Base-by-base conservation (phyloP, 2,888 invertebrate species). In the Plagodis dolabraria region DNA sequence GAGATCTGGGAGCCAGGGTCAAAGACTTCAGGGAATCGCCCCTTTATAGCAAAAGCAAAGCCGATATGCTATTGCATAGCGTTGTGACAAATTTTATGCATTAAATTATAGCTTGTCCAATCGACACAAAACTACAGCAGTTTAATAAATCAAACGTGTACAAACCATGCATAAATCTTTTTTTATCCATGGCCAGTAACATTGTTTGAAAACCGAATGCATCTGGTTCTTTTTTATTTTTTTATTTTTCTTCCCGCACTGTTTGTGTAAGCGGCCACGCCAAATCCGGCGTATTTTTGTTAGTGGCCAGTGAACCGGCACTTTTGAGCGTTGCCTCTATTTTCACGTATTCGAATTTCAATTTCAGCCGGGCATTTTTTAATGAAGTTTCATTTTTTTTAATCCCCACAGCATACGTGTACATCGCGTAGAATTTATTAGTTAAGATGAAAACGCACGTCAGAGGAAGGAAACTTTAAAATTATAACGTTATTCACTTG, bases 241-340 rank as follows among this genome's bases (percentile, higher is more conserved):
- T 65, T 68, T 38, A 38, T 51, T 64, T 70, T 65, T 70, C 68
- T 71, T 60, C 60, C 64, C 53, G 59, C 70, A 62, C 66, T 77
- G 75, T 77, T 79, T 79, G 74, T 80, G 76, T 76, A 78, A 79
- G 77, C 73, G 70, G 72, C 71, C 67, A 67, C 68, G 70, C 69
- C 72, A 76, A 83, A 83, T 78, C 77, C 70, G 74, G 71, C 74
- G 76, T 80, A 80, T 83, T 85, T 83, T 81, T 79, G 77, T 78
- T 72, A 73, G 74, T 75, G 76, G 75, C 77, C 82, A 81, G 69
- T 79, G 82, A 81, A 79, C 79, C 77, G 74, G 60, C 64, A 53
- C 46, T 53, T 61, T 57, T 49, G 56, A 43, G 36, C 56, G 49
- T 33, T 35, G 35, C 56, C 49, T 60, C 56, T 42, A 43, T 57